Evolutionary conservation across 2,797 vertebrate species (phyloP), one percentile per base, ranked within the genome.

Genomic region (Luscinia luscinia): DNA sequence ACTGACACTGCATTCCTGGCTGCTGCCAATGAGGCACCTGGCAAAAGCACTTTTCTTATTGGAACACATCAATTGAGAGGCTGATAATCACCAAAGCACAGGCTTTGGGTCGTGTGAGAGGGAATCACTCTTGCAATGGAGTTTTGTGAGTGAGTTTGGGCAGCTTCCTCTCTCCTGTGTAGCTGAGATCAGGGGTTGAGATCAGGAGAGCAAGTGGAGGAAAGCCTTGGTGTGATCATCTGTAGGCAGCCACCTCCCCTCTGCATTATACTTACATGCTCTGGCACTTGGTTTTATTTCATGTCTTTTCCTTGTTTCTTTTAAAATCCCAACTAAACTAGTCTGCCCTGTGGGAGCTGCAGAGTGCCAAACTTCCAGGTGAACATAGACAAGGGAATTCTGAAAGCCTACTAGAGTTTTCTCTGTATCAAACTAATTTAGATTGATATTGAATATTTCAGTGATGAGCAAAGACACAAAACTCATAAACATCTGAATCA

Each of bases 1-100:
- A 40, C 40, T 72, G 28, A 27, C 3, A 0, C 9, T 69, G 61
- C 13, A 15, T 51, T 51, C 67, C 52, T 84, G 40, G 43, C 36
- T 36, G 26, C 75, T 82, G 43, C 48, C 34, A 34, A 2, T 19
- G 67, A 26, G 45, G 34, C 18, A 38, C 62, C 34, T 85, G 54
- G 21, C 34, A 63, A 83, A 64, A 69, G 9, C 52, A 24, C 5
- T 2, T 85, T 74, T 84, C 26, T 63, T 49, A 9, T 0, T 24
- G 30, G 22, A 17, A 34, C 18, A 3, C 0, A 1, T 18, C n/a
- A 49, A 51, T 41, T 61, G 0, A 38, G 30, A 49, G 36, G 5
- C 14, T 86, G 72, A 13, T 26, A 4, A 19, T 58, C 34, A 43
- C 36, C 18, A 41, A 55, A 89, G 18, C 11, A 19, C 7, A 11